Evolutionary conservation across 1,140 invertebrate species (phyloP), one percentile per base, ranked within the genome.

Genomic region (Antheraea pernyi): DNA sequence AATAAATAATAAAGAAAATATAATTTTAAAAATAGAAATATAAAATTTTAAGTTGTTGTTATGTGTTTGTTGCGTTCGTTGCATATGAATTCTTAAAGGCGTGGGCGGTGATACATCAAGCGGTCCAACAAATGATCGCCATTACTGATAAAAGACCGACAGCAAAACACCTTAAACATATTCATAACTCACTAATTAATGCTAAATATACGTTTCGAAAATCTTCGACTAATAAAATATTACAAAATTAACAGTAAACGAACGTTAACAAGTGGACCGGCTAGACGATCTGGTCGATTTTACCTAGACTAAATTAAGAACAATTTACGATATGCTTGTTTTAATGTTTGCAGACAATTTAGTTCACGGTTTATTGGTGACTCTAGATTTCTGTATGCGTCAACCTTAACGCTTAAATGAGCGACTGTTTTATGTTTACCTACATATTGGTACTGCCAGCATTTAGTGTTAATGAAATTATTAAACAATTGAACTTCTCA

Each of bases 301-400:
- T 84, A 83, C 78, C 79, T 84, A 85, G 79, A 78, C 79, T 82
- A 81, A 84, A 85, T 86, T 86, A 80, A 85, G 86, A 84, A 82
- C 82, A 86, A 85, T 85, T 85, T 82, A 83, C 79, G 77, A 84
- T 77, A 84, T 79, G 78, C 71, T 76, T 69, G 74, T 82, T 86
- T 85, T 83, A 65, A 86, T 86, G 81, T 85, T 84, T 81, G 78
- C 78, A 82, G 81, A 83, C 78, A 85, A 86, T 88, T 88, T 85
- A 82, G 81, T 83, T 83, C 82, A 85, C 80, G 83, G 81, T 76
- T 85, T 76, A 78, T 75, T 85, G 73, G 79, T 72, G 73, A 76
- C 75, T 83, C 80, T 77, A 77, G 78, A 71, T 78, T 82, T 83
- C 68, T 77, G 77, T 61, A 73, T 64, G 62, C 67, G 64, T 67